A percentile compares a stretch with the other conserved stretches of the same genome.
phyloP scores from a whole-genome alignment of 2,113 vertebrate species.

The Sminthopsis crassicaudata region DNA sequence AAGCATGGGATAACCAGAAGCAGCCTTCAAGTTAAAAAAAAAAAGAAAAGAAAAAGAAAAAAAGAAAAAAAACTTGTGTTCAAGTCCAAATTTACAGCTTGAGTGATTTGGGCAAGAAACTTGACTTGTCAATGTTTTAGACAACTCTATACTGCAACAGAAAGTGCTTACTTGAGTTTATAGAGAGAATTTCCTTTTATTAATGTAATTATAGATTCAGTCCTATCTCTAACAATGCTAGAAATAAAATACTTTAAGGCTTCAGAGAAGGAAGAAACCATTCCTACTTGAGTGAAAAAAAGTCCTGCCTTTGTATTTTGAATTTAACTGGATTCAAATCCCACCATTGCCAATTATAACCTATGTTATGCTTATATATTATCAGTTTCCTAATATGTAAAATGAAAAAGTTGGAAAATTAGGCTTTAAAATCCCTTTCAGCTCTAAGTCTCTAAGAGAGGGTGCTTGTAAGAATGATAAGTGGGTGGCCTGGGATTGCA shows the following conservation, averaged over 20 bases:
- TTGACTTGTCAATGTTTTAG: not conserved
- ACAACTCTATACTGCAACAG: not conserved
- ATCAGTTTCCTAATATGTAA: not conserved
- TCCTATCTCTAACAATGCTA: not conserved
- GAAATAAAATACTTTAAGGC: not conserved
- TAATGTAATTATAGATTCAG: not conserved
- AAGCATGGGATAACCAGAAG: not conserved
- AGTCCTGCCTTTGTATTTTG: not conserved
- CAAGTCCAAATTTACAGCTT: slow-evolving; percentile 11
- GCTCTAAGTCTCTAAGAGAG: not conserved
- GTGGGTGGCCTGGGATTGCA: not conserved
- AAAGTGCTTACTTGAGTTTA: not conserved
- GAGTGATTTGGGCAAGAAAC: slow-evolving; percentile 57
- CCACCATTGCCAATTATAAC: not conserved
- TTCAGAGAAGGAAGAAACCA: not conserved
- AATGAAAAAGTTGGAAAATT: not conserved
- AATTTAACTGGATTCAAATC: not conserved
- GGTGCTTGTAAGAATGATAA: not conserved
- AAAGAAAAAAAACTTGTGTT: slow-evolving; percentile 32
- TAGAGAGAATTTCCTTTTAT: not conserved
- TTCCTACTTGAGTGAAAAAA: not conserved
- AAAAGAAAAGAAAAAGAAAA: too few species aligned
- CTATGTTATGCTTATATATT: not conserved
- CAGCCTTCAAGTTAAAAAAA: not conserved
- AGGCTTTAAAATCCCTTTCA: not conserved